A percentile compares a stretch with the other conserved stretches of the same genome.
These are phyloP conservation scores for Axinella damicornis DNA, from an alignment of 37 sponge, comb jelly and placozoan genomes.

Conservation along the genomic window DNA sequence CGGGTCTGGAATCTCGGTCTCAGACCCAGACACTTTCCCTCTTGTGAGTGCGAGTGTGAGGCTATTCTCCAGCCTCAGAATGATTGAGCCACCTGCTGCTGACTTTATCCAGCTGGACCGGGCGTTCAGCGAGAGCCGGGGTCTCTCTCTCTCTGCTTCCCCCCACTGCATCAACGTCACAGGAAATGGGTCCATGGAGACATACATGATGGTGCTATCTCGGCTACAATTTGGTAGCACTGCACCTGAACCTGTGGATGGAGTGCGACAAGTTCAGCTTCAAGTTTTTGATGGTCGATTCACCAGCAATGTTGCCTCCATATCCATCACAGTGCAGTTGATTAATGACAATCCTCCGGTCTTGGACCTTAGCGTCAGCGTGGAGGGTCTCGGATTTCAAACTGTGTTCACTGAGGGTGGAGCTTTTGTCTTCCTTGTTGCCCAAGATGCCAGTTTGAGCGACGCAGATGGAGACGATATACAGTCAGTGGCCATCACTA, in stretches of 20 bases:
- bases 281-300: conserved; percentile 46
- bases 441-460: conserved; percentile 23
- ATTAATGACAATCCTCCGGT: conserved; percentile 43
- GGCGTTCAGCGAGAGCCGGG: conserved; percentile 22
- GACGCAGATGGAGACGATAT: conserved; percentile 66
- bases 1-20: conserved; percentile 34
- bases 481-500: conserved; percentile 34
- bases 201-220: conserved; percentile 23
- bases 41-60: conserved; percentile 31
- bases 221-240: conserved; percentile 49
- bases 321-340: conserved; percentile 8
- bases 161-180: conserved; percentile 12
- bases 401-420: conserved; percentile 45
- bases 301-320: conserved; percentile 18
- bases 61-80: conserved; percentile 20
- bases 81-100: conserved; percentile 2
- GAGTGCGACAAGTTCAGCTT: conserved; percentile 2
- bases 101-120: conserved; percentile 46
- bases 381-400: conserved; percentile 48
- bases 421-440: conserved; percentile 36
- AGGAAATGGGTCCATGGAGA: neutral
- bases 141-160: conserved; percentile 18
- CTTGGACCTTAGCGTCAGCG: conserved; percentile 8
- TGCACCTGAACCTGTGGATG: conserved; percentile 42
- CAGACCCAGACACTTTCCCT: conserved; percentile 53